Evolutionary conservation across 1,140 invertebrate species (phyloP), one percentile per base, ranked within the genome.

Genomic region (Diabrotica undecimpunctata): DNA sequence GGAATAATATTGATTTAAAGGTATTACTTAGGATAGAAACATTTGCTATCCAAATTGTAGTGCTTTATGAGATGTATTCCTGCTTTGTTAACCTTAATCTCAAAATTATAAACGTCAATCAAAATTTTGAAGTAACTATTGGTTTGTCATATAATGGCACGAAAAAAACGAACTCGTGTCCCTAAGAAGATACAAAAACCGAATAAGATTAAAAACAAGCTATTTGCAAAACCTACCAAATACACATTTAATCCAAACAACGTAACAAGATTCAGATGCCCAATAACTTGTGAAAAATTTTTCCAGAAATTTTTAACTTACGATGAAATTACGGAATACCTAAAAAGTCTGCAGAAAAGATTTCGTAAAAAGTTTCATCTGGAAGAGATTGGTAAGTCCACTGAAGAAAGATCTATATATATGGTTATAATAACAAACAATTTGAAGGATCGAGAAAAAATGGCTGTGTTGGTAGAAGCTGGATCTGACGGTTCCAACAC

Each of bases 231-330:
- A 36, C 54, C 54, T 8, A 55, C 8, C 8, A 36, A 36, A 25
- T 55, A 9, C 12, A 55, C 8, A 36, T 36, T 10, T 12, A 12
- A 14, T 10, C 13, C 54, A 8, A 36, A 14, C 3, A 36, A 55
- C 13, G 35, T 25, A 12, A 12, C 12, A 4, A 46, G 3, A 46
- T 6, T 46, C n/a, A 8, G 41, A 46, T 59, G 13, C 12, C 35
- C 46, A 9, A 53, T 54, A 35, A 59, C 39, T 38, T 14, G 64
- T 41, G 68, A 72, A 54, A 41, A 57, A 61, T 72, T 62, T 50
- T 65, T 70, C 53, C 66, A 70, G 12, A 63, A 70, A 54, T 70
- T 72, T 55, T 46, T 72, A n/a, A 66, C 14, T 38, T 72, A 70
- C 53, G 62, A 66, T 5, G 38, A 70, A 53, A 72, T 72, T 14